Percentiles rank a stretch among this genome's conserved stretches.
Evolutionary conservation across 2,888 invertebrate genomes (phyloP).

Genomic region (Muscina levida): DNA sequence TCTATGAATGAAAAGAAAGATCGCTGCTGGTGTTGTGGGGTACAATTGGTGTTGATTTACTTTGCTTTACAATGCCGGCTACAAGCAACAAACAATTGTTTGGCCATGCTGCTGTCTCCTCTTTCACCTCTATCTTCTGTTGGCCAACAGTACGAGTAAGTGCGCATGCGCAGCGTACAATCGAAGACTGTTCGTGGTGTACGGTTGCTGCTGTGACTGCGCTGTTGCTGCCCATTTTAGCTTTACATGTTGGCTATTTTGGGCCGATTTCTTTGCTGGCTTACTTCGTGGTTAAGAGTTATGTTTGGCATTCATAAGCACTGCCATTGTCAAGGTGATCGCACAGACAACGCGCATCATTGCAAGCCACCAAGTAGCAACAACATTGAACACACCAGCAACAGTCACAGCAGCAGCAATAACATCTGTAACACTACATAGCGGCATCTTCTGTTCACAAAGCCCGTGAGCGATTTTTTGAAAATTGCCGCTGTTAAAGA

Average conservation of each 20-base stretch:
- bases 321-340: conserved; percentile 78
- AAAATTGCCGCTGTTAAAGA: too few relatives aligned
- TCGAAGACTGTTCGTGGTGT: conserved; percentile 22
- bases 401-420: conserved; percentile 49
- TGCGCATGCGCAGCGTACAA: neutral
- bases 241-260: conserved; percentile 57
- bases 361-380: conserved; percentile 55
- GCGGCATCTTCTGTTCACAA: conserved; percentile 68
- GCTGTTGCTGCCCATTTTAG: conserved; percentile 27
- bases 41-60: conserved; percentile 62
- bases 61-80: conserved; percentile 69
- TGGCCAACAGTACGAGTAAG: too few relatives aligned
- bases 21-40: conserved; percentile 13
- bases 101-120: conserved; percentile 48
- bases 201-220: conserved; percentile 13
- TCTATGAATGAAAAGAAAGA: conserved; percentile 62
- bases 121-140: conserved; percentile 69
- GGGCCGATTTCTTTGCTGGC: conserved; percentile 35
- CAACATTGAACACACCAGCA: conserved; percentile 36
- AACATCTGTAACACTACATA: conserved; percentile 49
- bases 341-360: conserved; percentile 72
- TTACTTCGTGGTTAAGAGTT: conserved; percentile 35
- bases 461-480: conserved; percentile 62
- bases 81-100: conserved; percentile 62
- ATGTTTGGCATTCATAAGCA: conserved; percentile 75